phyloP scores from a whole-genome alignment of 2,797 vertebrate genomes.

The Oryzias dopingdopingensis region DNA sequence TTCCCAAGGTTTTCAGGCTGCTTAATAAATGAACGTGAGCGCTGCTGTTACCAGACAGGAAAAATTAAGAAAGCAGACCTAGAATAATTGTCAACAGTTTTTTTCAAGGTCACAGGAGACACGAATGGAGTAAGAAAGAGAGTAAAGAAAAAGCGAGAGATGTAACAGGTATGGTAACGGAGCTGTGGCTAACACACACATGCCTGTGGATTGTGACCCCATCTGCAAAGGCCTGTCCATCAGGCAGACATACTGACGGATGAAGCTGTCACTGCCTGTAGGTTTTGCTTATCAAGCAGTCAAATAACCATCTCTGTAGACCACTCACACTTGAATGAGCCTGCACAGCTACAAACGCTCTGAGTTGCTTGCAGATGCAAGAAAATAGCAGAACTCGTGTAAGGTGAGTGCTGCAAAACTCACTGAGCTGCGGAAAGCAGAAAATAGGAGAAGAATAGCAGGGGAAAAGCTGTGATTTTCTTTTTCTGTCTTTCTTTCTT shows the following conservation, averaged over 20 bases:
- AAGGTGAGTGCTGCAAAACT: slow-evolving; percentile 24
- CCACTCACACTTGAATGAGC: slow-evolving; percentile 53
- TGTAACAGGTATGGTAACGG: not conserved
- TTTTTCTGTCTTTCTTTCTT: not conserved
- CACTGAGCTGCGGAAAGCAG: slow-evolving; percentile 7
- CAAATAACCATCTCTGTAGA: slow-evolving; percentile 50
- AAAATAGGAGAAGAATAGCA: slow-evolving; percentile 5
- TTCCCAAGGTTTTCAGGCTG: slow-evolving; percentile 49
- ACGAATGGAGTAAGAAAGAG: not conserved
- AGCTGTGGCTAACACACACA: slow-evolving; percentile 9
- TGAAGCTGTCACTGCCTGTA: slow-evolving; percentile 71
- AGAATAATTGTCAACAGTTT: not conserved
- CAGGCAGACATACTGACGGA: slow-evolving; percentile 67
- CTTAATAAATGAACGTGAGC: slow-evolving; percentile 18
- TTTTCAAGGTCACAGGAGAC: slow-evolving; percentile 2
- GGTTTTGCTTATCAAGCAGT: slow-evolving; percentile 66
- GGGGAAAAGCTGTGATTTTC: not conserved
- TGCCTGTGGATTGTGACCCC: slow-evolving; percentile 48
- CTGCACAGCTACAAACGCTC: slow-evolving; percentile 15
- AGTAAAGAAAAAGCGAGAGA: not conserved
- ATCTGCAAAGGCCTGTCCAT: slow-evolving; percentile 60
- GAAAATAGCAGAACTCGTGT: slow-evolving; percentile 16
- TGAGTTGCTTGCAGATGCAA: slow-evolving; percentile 22
- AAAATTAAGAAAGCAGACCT: slow-evolving; percentile 12
- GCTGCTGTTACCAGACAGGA: not conserved